Evolutionary conservation across 2,797 vertebrate species (phyloP).

Genomic region (Pelochelys cantorii): DNA sequence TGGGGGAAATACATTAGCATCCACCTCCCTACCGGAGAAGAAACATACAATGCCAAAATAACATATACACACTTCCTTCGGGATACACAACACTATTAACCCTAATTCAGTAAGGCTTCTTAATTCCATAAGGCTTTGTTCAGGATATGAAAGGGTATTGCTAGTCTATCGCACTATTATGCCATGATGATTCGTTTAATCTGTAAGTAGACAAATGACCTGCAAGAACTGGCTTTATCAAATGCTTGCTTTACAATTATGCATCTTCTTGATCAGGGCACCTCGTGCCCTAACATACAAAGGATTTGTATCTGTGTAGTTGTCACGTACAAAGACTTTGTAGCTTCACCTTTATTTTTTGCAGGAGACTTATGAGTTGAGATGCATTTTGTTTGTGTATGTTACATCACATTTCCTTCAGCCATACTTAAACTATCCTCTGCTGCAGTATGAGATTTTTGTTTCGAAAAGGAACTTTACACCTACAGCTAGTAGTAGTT

Average conservation of each 20-base stretch:
- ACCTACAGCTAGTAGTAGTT: not conserved
- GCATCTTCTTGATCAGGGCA: not conserved
- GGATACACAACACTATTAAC: no score
- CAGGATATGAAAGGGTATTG: no score
- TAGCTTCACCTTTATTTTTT: not conserved
- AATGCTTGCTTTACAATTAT: not conserved
- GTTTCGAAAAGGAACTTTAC: not conserved
- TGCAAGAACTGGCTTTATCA: not conserved
- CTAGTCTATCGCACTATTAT: not conserved
- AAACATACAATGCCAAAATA: not conserved
- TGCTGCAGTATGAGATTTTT: accelerated
- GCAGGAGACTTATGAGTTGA: not conserved
- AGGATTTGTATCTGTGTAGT: not conserved
- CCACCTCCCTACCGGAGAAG: no score
- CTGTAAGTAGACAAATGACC: not conserved
- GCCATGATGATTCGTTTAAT: not conserved
- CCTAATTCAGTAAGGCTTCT: no score
- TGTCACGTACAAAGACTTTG: not conserved
- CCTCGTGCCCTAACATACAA: not conserved
- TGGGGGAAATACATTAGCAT: no score
- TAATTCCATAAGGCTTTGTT: no score
- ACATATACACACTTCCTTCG: not conserved
- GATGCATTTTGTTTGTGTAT: not conserved
- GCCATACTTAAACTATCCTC: accelerated
- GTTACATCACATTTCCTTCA: not conserved